Conservation (phyloP, 2,113 vertebrate species). For the Ptilorrhoa leucosticta region DNA sequence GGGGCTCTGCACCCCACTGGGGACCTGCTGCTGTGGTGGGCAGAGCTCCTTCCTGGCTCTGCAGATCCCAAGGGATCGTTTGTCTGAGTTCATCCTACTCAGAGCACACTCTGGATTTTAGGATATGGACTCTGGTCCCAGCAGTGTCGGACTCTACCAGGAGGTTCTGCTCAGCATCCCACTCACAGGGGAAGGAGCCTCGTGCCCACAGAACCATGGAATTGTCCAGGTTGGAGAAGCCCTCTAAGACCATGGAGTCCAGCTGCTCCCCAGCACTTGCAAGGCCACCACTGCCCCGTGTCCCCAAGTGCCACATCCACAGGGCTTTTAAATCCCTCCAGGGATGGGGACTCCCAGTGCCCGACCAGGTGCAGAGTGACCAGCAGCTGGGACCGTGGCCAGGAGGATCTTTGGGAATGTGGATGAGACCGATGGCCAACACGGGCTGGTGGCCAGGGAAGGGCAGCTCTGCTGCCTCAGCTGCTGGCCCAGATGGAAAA, state of each 20-base stretch:
- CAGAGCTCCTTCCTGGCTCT: background rate
- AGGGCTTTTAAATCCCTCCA: background rate
- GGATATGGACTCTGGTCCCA: accelerated
- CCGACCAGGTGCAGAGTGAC: background rate
- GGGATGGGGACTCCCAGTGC: background rate
- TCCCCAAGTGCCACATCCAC: background rate
- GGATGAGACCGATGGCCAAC: background rate
- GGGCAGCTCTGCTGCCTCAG: background rate
- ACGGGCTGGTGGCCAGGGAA: background rate
- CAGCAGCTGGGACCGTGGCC: background rate
- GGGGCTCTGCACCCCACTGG: background rate
- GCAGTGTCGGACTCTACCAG: accelerated
- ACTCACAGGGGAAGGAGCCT: background rate
- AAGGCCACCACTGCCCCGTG: background rate
- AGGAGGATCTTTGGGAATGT: background rate
- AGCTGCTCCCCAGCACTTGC: accelerated
- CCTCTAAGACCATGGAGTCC: accelerated
- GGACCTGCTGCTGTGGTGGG: background rate
- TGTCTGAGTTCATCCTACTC: background rate
- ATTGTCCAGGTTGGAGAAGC: background rate
- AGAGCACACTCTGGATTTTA: background rate
- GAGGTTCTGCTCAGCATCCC: background rate
- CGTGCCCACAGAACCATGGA: accelerated
- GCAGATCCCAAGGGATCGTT: background rate
- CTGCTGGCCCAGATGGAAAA: background rate